Evolutionary conservation across 2,797 vertebrate species (phyloP), one percentile per base, ranked within the genome.

Genomic region (Enteromius treurensis): DNA sequence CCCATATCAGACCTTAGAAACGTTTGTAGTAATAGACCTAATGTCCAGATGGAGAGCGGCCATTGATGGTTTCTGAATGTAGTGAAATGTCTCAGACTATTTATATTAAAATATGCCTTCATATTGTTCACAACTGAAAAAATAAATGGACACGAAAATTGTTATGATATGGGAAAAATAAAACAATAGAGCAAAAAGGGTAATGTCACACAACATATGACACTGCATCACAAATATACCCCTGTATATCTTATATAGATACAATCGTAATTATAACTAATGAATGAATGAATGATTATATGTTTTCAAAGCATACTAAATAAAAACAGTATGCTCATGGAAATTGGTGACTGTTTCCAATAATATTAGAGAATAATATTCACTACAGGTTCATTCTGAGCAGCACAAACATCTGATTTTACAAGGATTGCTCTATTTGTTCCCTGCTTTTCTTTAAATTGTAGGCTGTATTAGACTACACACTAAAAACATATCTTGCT

Each of bases 11-110:
- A 49, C 13, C 67, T 77, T 69, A n/a, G 47, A 77, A 70, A 69
- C 34, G 19, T 74, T 83, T 49, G 51, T 17, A 77, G 73, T 77
- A 42, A 69, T 76, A 19, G 60, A 82, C 8, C n/a, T 45, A 67
- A 77, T 76, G 26, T 60, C 62, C 69, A 70, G 76, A 64, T 82
- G 40, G 47, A 82, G 78, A 34, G 53, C 0, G 21, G 21, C 29
- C n/a, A 29, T 58, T 71, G 26, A 81, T n/a, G 34, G 26, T 81
- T 45, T 73, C 37, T 17, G 19, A 64, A 81, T 23, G 8, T 26
- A 81, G 45, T 49, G 21, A 47, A 62, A 73, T 3, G 14, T 78
- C 42, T 49, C 26, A 78, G 26, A 49, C 23, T 49, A 14, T 77
- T 67, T 32, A 5, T 78, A 15, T 45, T 64, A 29, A n/a, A 47